These are phyloP conservation scores for Chlorops oryzae DNA, from an alignment of 1,140 invertebrate genomes.

Conservation along the genomic window DNA sequence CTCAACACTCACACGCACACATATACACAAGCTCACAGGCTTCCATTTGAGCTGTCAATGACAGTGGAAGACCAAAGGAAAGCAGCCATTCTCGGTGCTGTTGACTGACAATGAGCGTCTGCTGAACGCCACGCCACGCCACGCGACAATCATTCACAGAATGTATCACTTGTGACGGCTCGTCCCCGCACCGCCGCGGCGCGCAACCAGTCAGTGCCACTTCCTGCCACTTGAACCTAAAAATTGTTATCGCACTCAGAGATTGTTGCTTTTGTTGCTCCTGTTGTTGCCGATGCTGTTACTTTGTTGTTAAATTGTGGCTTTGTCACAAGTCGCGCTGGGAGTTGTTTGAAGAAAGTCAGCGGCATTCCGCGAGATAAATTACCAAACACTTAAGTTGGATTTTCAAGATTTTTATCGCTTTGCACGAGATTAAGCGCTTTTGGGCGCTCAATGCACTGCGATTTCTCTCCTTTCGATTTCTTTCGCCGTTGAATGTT, in stretches of 20 bases:
- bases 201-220: no score
- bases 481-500: no score
- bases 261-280: no score
- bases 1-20: no score
- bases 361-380: constrained; percentile 32
- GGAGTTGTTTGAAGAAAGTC: neutral
- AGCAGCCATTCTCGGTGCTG: no score
- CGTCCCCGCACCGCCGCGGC: neutral
- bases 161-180: no score
- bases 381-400: constrained; percentile 48
- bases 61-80: no score
- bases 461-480: no score
- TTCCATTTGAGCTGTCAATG: no score
- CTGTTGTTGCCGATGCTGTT: constrained; percentile 12
- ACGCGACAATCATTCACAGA: neutral
- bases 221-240: no score
- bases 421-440: constrained; percentile 8
- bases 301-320: constrained; percentile 28
- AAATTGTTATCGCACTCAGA: neutral
- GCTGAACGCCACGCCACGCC: constrained; percentile 7
- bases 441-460: no score
- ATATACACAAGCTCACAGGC: no score
- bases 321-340: constrained; percentile 18
- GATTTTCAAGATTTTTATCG: constrained; percentile 48
- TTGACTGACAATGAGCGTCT: constrained; percentile 45